Conservation (phyloP, 2,797 vertebrate species). For the Fringilla coelebs region DNA sequence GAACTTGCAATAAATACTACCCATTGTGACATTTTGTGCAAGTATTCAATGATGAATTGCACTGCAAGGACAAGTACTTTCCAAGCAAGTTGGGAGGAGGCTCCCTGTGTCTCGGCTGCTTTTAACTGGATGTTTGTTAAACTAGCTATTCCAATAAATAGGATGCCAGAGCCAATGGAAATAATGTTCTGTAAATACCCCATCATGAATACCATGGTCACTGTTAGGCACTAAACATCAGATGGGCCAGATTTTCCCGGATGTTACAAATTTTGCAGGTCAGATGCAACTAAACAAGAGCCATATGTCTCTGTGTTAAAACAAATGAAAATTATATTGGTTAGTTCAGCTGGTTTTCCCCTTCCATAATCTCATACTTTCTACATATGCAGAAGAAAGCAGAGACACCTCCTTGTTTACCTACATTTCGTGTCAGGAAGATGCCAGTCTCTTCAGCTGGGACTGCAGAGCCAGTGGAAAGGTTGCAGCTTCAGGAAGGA, state of each 20-base stretch:
- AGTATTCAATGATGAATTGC: background rate
- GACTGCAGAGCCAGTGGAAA: background rate
- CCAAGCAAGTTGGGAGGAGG: background rate
- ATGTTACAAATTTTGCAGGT: accelerated
- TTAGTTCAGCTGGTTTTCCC: background rate
- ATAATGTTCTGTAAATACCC: background rate
- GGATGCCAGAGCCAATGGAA: background rate
- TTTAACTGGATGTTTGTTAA: background rate
- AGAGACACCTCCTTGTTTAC: background rate
- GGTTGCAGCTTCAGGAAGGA: background rate
- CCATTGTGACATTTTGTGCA: background rate
- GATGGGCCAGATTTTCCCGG: background rate
- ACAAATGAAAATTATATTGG: background rate
- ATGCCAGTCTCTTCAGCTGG: background rate
- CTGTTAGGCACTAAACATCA: background rate
- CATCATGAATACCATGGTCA: accelerated
- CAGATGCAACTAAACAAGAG: background rate
- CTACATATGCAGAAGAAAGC: background rate
- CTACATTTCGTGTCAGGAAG: background rate
- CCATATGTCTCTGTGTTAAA: accelerated
- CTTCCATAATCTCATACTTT: background rate
- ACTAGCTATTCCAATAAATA: background rate
- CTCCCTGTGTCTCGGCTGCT: background rate
- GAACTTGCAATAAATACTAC: background rate
- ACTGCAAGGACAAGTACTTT: background rate